Base-by-base conservation (phyloP, 2,797 vertebrate genomes). In the Antrozous pallidus region DNA sequence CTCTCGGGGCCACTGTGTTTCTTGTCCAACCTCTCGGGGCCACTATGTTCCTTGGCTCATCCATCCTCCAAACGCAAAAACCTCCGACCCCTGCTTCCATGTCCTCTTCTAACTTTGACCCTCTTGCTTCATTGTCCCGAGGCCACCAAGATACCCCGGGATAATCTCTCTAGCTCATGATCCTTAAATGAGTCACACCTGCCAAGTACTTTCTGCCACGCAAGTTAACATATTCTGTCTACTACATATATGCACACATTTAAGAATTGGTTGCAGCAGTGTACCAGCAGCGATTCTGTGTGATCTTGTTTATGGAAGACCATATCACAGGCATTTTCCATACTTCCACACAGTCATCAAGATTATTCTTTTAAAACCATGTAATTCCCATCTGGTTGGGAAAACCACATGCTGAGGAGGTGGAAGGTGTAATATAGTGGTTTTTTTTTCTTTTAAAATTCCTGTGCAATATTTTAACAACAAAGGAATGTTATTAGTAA, bases 341-440 rank as follows among this genome's bases (percentile, higher is more conserved):
- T 38, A 28, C 5, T 61, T 70, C 82, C 22, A 28, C 8, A 61
- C 0, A 16, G 36, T 71, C 73, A 58, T 42, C n/a, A 82, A 54
- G 69, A 86, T 49, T 79, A 89, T 36, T 81, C 24, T 51, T 79
- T 88, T 67, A 31, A 91, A 96, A 80, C 54, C 74, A 40, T 3
- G 42, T 13, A 49, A 31, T 70, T 31, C 26, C 9, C 61, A 26
- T 1, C 31, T 24, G 24, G 22, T 26, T 38, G 69, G 88, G 63
- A 58, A 83, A 81, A 67, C 5, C 20, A 12, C 22, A 74, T 8
- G n/a, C 45, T 33, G 63, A 38, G 14, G 47, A 17, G 4, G 28
- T 87, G 14, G 20, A 4, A 38, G 65, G 40, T 42, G 38, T 31
- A 40, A 54, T 5, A 70, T 17, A 5, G 6, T 31, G 17, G 12